Conservation (phyloP, 2,797 vertebrate genomes). For the Odontamblyopus lacepedii region DNA sequence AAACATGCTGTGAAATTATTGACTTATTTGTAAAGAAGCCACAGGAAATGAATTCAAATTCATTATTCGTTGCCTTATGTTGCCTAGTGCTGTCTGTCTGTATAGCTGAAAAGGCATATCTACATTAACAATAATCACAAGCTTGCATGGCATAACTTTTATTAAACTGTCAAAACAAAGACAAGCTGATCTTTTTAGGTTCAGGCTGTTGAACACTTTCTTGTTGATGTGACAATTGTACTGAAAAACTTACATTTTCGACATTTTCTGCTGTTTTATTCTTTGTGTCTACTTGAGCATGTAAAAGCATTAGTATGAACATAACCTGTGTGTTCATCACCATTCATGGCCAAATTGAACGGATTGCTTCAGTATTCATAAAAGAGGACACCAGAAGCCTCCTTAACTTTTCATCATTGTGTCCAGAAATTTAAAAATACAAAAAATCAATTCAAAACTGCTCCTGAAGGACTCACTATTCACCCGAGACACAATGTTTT, state of each 20-base stretch:
- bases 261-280: no score
- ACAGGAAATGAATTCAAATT: constrained; percentile 37
- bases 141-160: no score
- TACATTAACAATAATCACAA: background rate
- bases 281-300: no score
- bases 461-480: background rate
- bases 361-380: background rate
- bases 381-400: background rate
- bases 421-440: background rate
- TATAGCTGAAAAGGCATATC: background rate
- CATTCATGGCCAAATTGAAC: background rate
- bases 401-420: background rate
- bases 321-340: background rate
- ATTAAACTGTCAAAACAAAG: background rate
- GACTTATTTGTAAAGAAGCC: constrained; percentile 19
- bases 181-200: background rate
- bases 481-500: background rate
- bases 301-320: background rate
- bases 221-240: background rate
- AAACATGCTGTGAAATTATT: constrained; percentile 32
- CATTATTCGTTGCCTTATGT: constrained; percentile 9
- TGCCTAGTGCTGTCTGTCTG: background rate
- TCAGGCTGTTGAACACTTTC: background rate
- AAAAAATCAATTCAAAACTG: background rate
- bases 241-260: no score